Percentiles rank a stretch among this genome's conserved stretches.
Evolutionary conservation across 2,888 invertebrate genomes (phyloP).

Genomic region (Napeogenes inachia): DNA sequence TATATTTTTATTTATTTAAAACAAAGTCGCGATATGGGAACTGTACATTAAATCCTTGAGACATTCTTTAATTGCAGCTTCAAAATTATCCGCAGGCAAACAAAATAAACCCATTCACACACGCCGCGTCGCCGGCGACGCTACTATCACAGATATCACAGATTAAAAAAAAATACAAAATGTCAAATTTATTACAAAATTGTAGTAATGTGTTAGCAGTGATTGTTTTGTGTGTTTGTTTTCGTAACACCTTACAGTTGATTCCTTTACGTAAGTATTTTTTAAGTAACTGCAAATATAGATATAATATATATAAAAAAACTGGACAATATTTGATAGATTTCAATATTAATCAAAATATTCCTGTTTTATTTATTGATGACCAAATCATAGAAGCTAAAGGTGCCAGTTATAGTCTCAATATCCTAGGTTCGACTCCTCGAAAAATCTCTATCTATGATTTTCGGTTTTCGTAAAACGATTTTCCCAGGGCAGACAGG

Average conservation of each 20-base stretch:
- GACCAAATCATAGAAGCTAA: too few relatives aligned
- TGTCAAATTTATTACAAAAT: constrained; percentile 16
- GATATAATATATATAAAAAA: background rate
- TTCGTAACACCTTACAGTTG: constrained; percentile 56
- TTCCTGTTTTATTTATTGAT: too few relatives aligned
- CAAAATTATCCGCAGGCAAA: constrained; percentile 42
- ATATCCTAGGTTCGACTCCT: too few relatives aligned
- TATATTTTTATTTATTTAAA: constrained; percentile 2
- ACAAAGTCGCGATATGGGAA: constrained; percentile 34
- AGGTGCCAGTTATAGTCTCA: too few relatives aligned
- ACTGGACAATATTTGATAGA: too few relatives aligned
- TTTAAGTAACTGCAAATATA: constrained; percentile 6
- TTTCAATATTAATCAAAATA: too few relatives aligned
- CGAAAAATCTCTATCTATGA: too few relatives aligned
- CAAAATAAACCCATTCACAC: constrained; percentile 48
- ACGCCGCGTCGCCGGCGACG: constrained; percentile 41
- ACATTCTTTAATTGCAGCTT: constrained; percentile 54
- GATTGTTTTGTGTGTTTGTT: constrained; percentile 49
- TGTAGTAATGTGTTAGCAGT: constrained; percentile 37
- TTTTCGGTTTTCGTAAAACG: too few relatives aligned
- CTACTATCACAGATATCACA: constrained; percentile 40
- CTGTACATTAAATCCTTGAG: constrained; percentile 58
- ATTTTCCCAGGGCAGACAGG: too few relatives aligned
- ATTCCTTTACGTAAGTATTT: constrained; percentile 63
- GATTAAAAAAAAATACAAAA: constrained; percentile 18